A percentile compares a stretch with the other conserved stretches of the same genome.
Conservation (phyloP, 1,140 invertebrate species). For the Colletes gigas region DNA sequence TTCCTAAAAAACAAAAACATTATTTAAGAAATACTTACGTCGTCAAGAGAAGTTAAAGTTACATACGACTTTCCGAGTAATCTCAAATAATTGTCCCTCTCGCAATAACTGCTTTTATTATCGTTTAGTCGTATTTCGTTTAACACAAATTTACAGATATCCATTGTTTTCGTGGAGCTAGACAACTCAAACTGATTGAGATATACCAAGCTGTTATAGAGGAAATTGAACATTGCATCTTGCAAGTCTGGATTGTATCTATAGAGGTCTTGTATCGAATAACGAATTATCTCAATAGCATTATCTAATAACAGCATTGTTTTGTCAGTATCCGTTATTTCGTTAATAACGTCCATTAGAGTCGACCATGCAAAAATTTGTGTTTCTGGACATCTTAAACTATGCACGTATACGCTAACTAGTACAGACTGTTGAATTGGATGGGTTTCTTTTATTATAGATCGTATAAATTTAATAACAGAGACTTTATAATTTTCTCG, state of each 20-base stretch:
- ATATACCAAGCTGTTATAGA: slow-evolving; percentile 57
- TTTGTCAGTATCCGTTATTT: not conserved
- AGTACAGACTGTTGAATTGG: not conserved
- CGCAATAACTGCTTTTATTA: slow-evolving; percentile 45
- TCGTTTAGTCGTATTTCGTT: slow-evolving; percentile 22
- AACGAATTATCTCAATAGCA: slow-evolving; percentile 35
- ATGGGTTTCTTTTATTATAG: slow-evolving; percentile 18
- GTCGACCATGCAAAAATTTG: slow-evolving; percentile 66
- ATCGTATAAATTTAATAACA: slow-evolving; percentile 60
- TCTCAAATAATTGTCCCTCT: slow-evolving; percentile 66
- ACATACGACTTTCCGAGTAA: slow-evolving; percentile 68
- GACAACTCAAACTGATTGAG: not conserved
- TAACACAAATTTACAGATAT: slow-evolving; percentile 50
- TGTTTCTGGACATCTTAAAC: slow-evolving; percentile 47
- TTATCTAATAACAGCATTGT: slow-evolving; percentile 39
- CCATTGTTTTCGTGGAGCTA: not conserved
- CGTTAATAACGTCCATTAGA: slow-evolving; percentile 52
- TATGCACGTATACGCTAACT: slow-evolving; percentile 34
- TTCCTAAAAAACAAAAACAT: not conserved
- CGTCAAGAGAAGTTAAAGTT: not conserved
- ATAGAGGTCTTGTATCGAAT: slow-evolving; percentile 26
- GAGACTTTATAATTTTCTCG: slow-evolving; percentile 68
- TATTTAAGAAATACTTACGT: not conserved
- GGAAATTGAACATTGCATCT: slow-evolving; percentile 68
- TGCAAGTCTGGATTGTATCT: slow-evolving; percentile 64